phyloP scores from a whole-genome alignment of 2,888 invertebrate species.

The Cepaea hortensis region DNA sequence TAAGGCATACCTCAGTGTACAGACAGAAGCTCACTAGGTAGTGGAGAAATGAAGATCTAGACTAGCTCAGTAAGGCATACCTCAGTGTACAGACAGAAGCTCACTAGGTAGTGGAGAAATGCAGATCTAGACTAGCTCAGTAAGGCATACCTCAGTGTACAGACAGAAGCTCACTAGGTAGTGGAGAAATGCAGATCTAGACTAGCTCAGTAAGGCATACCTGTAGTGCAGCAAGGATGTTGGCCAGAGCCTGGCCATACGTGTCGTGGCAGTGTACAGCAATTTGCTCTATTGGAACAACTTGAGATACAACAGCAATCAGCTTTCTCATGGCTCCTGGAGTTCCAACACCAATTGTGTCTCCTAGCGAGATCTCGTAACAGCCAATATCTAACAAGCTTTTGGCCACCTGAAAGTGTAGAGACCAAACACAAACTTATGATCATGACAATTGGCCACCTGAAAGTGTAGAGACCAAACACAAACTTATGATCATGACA shows the following conservation, averaged over 20 bases:
- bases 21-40: too few species aligned
- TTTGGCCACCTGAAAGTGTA: conserved; percentile 79
- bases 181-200: too few species aligned
- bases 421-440: neutral
- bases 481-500: neutral
- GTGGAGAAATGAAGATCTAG: too few species aligned
- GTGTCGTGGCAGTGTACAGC: conserved; percentile 99
- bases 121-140: too few species aligned
- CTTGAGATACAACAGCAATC: conserved; percentile 84
- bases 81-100: too few species aligned
- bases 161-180: too few species aligned
- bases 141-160: too few species aligned
- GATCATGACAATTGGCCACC: conserved; percentile 81
- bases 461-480: conserved; percentile 57
- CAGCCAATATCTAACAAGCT: conserved; percentile 89
- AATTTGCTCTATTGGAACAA: conserved; percentile 80
- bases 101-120: too few species aligned
- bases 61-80: too few species aligned
- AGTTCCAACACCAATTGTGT: conserved; percentile 95
- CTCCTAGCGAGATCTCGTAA: conserved; percentile 96
- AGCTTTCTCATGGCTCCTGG: conserved; percentile 83
- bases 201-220: conserved; percentile 75
- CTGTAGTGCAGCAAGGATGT: conserved; percentile 92
- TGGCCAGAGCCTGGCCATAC: conserved; percentile 95
- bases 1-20: too few species aligned